Evolutionary conservation across 2,888 invertebrate genomes (phyloP), one percentile per base, ranked within the genome.

Genomic region (Saturnia pavonia): DNA sequence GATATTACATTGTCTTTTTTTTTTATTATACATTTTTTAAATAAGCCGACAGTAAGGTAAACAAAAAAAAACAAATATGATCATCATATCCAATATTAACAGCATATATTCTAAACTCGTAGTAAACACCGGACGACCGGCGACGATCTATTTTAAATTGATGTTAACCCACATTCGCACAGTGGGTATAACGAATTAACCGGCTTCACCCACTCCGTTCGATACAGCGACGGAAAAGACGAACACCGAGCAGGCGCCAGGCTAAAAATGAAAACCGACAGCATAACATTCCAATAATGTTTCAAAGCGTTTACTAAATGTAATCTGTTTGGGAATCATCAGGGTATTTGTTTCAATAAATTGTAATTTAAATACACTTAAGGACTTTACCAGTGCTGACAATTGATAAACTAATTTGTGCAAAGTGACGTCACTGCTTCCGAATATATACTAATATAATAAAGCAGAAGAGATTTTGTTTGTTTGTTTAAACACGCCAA

Each of bases 131-230:
- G 83, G 85, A 82, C 83, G 84, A 83, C 81, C 83, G 83, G 80
- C 87, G 87, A 84, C 87, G 85, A 80, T 89, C 91, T 91, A 91
- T 91, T 91, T 90, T 82, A 79, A 86, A 77, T 82, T 75, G 80
- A 83, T 82, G 88, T 85, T 90, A 90, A 90, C 91, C 91, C 83
- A 91, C 86, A 89, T 91, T 86, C 82, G 75, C 77, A 78, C 77
- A 82, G 78, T 78, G 81, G 84, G 85, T 84, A 84, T 84, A 78
- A 87, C 89, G 85, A 88, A 88, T 89, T 87, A 88, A 87, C 87
- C 76, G 82, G 85, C 80, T 83, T 86, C 79, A 83, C 81, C 78
- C 79, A 78, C 77, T 77, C 78, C 77, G 82, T 84, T 68, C 27
- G 27, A 25, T 68, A 48, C 68, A 48, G 48, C 43, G 48, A 51